Base-by-base conservation (phyloP, 2,797 vertebrate genomes). In the Gambusia yucatana region DNA sequence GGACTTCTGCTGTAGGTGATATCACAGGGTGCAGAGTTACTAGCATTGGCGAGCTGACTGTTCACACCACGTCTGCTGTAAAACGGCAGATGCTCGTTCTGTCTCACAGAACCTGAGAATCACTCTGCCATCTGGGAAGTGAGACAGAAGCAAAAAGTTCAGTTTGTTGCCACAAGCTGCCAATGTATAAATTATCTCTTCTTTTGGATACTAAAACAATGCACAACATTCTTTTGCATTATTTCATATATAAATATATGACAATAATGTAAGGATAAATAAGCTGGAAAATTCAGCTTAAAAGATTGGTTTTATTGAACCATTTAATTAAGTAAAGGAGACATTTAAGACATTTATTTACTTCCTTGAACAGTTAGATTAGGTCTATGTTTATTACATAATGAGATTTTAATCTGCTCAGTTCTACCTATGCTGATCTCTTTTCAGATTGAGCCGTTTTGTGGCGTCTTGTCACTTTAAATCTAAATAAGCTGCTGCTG, bases 31-130 rank as follows among this genome's bases (percentile, higher is more conserved):
- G 41, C 22, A 25, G 61, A n/a, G 72, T 67, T 65, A 33, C 55
- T 52, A 50, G 41, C 77, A 72, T 76, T 43, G 48, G 69, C 11
- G 63, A 80, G 43, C 39, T 80, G 81, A 73, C 63, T 72, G 55
- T 77, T 43, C 67, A 33, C 55, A 77, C 48, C 30, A n/a, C 72
- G 48, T 79, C 28, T 65, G 77, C 39, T 61, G 70, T 14, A 44
- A 73, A 52, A 46, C 39, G 41, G 71, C 36, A n/a, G 44, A 30
- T 17, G 50, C 14, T 46, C 80, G 39, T 48, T 72, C n/a, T 46
- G 47, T 63, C 52, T 70, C 39, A 22, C 72, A 85, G 74, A 39
- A 69, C n/a, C 55, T 76, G 4, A 20, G 8, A 67, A 44, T 28
- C n/a, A 22, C 1, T 20, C 36, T 63, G n/a, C 36, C 36, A 30